Conservation (phyloP, 2,888 invertebrate species). For the Nomada flava region DNA sequence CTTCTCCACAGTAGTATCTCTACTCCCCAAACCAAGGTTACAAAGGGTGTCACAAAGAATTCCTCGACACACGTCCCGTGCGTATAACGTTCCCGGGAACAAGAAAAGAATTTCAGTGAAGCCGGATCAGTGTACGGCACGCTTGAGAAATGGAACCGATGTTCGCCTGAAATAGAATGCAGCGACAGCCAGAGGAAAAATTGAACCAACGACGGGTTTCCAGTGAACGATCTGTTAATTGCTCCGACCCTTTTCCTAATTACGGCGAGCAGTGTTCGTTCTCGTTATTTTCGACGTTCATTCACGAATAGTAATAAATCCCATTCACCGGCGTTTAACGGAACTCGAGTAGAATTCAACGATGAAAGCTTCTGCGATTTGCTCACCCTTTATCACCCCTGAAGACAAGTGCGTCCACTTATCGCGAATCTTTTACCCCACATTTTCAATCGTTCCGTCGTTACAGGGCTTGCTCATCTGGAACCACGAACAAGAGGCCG, state of each 20-base stretch:
- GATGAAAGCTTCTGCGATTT: constrained; percentile 24
- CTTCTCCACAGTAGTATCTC: not conserved
- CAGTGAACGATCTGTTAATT: constrained; percentile 45
- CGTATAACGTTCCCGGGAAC: constrained; percentile 39
- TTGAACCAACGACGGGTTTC: constrained; percentile 31
- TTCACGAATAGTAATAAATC: not conserved
- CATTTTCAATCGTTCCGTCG: constrained; percentile 32
- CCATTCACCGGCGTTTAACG: not conserved
- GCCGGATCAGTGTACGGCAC: constrained; percentile 19
- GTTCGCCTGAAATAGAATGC: constrained; percentile 41
- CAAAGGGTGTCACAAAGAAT: constrained; percentile 33
- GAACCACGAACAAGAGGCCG: constrained; percentile 26
- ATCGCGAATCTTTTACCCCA: constrained; percentile 28
- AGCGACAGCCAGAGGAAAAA: constrained; percentile 36
- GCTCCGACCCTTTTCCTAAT: constrained; percentile 16
- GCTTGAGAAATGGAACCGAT: constrained; percentile 46
- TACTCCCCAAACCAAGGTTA: not conserved
- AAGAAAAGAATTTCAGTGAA: constrained; percentile 55
- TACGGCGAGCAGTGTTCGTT: not conserved
- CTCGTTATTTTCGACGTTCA: constrained; percentile 36
- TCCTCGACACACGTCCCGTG: constrained; percentile 26
- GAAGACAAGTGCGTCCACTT: not conserved
- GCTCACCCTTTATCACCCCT: constrained; percentile 15
- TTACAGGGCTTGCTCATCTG: constrained; percentile 49
- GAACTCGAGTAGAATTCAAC: not conserved